Evolutionary conservation across 1,140 invertebrate genomes (phyloP).

Genomic region (Oreohelix idahoensis): DNA sequence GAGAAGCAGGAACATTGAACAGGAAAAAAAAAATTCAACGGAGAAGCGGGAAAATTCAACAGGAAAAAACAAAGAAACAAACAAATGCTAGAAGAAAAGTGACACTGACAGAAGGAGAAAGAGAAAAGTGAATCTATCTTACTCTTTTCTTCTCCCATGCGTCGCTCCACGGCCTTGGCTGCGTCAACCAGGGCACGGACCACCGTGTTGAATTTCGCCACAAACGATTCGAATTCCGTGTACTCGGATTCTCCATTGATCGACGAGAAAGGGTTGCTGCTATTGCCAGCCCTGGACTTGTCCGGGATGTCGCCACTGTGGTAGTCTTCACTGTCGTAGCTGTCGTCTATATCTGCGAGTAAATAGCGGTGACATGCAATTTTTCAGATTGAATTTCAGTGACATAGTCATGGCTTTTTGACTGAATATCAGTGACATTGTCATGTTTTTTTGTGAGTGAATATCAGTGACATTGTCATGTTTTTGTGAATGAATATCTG

Average conservation of each 20-base stretch:
- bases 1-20: no score
- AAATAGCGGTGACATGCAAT: no score
- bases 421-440: no score
- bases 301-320: conserved; percentile 14
- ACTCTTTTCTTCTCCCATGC: conserved; percentile 30
- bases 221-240: conserved; percentile 28
- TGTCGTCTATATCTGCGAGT: conserved; percentile 29
- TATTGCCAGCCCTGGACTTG: not conserved
- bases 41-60: not conserved
- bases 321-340: conserved; percentile 40
- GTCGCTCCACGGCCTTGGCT: conserved; percentile 29
- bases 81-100: not conserved
- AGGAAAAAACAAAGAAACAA: no score
- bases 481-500: no score
- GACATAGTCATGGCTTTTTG: no score
- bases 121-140: no score
- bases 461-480: no score
- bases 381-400: no score
- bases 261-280: conserved; percentile 18
- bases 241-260: not conserved
- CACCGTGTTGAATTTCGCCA: conserved; percentile 30
- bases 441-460: no score
- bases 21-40: no score
- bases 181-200: conserved; percentile 31
- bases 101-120: no score